Percentiles rank a stretch among this genome's conserved stretches.
These are phyloP conservation scores for Parazoanthus swiftii DNA, from an alignment of 92 coral and sea anemone species.

Conservation along the genomic window DNA sequence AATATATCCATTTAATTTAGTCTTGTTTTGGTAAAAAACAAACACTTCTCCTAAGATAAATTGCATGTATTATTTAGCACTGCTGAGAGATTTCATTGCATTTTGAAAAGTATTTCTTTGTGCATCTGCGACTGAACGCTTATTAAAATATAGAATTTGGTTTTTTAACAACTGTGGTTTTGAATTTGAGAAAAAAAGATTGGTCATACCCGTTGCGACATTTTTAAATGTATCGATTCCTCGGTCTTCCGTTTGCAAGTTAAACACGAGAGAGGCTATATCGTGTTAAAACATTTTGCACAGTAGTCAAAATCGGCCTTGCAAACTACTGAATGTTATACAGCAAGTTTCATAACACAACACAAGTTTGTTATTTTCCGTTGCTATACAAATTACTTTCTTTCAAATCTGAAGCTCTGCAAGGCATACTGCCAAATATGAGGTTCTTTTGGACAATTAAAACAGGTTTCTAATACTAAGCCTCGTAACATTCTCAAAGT, in stretches of 20 bases:
- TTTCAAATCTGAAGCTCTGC: neutral
- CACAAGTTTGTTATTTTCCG: neutral
- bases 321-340: neutral
- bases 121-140: neutral
- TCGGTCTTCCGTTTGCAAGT: neutral
- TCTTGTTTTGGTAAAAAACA: slow-evolving; percentile 9
- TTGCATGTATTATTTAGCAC: slow-evolving; percentile 26
- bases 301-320: neutral
- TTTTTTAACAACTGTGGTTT: neutral
- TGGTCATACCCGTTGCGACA: neutral
- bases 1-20: slow-evolving; percentile 22
- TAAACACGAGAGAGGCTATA: neutral
- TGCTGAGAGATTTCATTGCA: neutral
- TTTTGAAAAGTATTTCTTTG: neutral
- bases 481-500: neutral
- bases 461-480: neutral
- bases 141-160: neutral
- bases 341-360: neutral
- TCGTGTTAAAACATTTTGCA: neutral
- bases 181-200: neutral
- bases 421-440: neutral
- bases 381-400: slow-evolving; percentile 15
- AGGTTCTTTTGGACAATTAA: neutral
- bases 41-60: neutral
- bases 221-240: neutral